Conservation (phyloP, 2,888 invertebrate genomes). For the Agelastica alni region DNA sequence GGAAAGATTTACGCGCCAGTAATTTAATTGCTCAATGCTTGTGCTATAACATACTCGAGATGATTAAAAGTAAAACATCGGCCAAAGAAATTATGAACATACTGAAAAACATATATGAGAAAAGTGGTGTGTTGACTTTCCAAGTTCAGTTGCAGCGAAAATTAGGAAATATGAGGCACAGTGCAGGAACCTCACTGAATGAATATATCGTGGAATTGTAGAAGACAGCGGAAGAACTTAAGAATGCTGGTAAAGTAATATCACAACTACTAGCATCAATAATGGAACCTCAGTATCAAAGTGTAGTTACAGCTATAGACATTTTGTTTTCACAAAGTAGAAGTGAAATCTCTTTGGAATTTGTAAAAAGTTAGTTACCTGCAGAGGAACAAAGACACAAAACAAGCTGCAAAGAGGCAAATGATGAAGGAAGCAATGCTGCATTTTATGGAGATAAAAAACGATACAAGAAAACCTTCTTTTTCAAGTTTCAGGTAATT, state of each 20-base stretch:
- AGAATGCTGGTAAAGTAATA: constrained; percentile 5
- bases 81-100: constrained; percentile 2
- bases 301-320: neutral
- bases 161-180: too few species aligned
- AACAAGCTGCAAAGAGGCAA: neutral
- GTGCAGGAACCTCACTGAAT: too few species aligned
- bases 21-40: constrained; percentile 2
- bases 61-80: neutral
- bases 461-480: neutral
- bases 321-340: neutral
- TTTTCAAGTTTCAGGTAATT: neutral
- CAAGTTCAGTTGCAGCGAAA: too few species aligned
- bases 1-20: neutral
- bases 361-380: neutral
- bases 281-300: neutral
- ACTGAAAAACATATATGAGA: too few species aligned
- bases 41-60: neutral
- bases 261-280: too few species aligned
- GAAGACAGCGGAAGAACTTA: constrained; percentile 8
- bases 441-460: neutral
- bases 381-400: neutral
- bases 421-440: neutral
- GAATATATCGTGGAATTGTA: too few species aligned
- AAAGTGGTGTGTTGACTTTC: neutral
- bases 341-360: neutral